Conservation (phyloP, 2,797 vertebrate genomes). For the Percopsis omiscomaycus region DNA sequence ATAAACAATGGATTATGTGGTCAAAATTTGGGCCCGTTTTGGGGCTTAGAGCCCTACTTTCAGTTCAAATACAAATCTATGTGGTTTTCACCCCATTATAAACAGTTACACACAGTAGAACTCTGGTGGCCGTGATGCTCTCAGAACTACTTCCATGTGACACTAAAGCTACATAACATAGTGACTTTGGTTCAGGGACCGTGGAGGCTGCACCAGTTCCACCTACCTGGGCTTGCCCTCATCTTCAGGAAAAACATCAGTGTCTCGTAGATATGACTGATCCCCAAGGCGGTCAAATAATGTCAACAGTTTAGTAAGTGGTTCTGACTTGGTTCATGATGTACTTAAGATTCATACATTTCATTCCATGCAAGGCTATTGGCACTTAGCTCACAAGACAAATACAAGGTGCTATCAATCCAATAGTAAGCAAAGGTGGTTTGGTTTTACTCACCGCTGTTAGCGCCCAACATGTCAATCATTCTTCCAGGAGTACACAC, state of each 20-base stretch:
- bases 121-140: conserved; percentile 15
- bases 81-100: no score
- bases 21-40: no score
- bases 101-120: conserved; percentile 17
- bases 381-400: conserved; percentile 18
- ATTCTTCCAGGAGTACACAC: conserved; percentile 98
- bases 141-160: neutral
- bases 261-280: conserved; percentile 86
- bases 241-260: conserved; percentile 89
- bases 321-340: conserved; percentile 49
- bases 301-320: conserved; percentile 94
- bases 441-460: conserved; percentile 89
- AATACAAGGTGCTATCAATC: conserved; percentile 2
- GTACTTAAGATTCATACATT: conserved; percentile 27
- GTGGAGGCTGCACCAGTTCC: conserved; percentile 56
- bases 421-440: neutral
- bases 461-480: conserved; percentile 99
- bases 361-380: conserved; percentile 52
- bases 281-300: conserved; percentile 90
- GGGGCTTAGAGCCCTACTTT: no score
- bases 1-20: no score
- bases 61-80: neutral
- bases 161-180: conserved; percentile 8
- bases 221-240: conserved; percentile 89
- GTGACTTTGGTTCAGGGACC: conserved; percentile 28